Percentiles rank a stretch among this genome's conserved stretches.
Conservation (phyloP, 1,140 invertebrate genomes). For the Brachionus manjavacas region DNA sequence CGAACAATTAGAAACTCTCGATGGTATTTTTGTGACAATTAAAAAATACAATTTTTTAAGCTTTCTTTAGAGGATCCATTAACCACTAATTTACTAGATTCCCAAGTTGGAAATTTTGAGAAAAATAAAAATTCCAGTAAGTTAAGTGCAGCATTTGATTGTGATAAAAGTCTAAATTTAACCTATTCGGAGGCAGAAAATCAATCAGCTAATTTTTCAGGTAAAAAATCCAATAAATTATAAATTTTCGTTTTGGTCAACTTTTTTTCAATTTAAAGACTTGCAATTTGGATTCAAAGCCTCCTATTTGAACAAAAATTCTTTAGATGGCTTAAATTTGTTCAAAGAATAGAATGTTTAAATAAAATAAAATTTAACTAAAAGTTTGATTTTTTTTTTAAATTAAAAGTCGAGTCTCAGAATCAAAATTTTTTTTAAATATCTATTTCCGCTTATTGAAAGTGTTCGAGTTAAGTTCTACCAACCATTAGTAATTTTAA, state of each 20-base stretch:
- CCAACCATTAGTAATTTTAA: not conserved
- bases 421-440: too few relatives aligned
- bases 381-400: not conserved
- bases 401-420: too few relatives aligned
- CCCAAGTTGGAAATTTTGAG: not conserved
- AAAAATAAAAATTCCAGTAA: not conserved
- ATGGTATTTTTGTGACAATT: not conserved
- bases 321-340: not conserved
- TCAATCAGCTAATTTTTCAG: not conserved
- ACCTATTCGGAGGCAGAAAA: not conserved
- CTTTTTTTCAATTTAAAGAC: not conserved
- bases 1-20: not conserved
- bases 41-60: not conserved
- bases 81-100: not conserved
- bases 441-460: not conserved
- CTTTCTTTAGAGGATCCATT: not conserved
- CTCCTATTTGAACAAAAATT: not conserved
- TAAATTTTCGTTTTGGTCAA: too few relatives aligned
- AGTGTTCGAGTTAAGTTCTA: not conserved
- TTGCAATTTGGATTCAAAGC: not conserved
- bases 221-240: not conserved
- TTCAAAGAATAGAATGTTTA: not conserved
- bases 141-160: not conserved
- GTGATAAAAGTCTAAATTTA: not conserved
- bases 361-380: not conserved